Conservation (phyloP, 2,888 invertebrate species). For the Ophioninae sp. region DNA sequence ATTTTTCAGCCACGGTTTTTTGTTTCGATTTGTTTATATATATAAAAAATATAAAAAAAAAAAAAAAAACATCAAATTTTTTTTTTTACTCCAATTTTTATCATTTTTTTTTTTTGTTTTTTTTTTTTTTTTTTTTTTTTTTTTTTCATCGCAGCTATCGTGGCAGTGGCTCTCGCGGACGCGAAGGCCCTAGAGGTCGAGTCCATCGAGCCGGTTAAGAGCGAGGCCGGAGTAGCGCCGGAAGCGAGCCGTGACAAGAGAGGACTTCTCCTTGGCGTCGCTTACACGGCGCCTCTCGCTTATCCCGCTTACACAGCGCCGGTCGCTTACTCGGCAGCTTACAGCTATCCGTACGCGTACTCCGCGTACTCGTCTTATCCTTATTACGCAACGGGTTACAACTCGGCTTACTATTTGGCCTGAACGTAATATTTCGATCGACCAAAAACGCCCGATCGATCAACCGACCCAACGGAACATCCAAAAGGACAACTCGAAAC, state of each 20-base stretch:
- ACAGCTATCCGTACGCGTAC: constrained; percentile 72
- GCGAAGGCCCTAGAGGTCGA: constrained; percentile 73
- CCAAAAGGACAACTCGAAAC: neutral
- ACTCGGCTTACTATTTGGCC: constrained; percentile 72
- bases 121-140: constrained; percentile 12
- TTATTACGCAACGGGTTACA: constrained; percentile 73
- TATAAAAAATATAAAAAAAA: no score
- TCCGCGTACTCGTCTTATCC: constrained; percentile 71
- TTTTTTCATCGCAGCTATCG: constrained; percentile 69
- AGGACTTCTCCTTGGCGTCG: constrained; percentile 72
- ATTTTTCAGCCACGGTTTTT: no score
- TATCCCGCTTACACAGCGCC: constrained; percentile 74
- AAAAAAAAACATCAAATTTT: neutral
- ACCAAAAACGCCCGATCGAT: neutral
- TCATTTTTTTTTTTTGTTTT: neutral
- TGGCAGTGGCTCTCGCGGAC: constrained; percentile 69
- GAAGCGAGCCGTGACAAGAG: constrained; percentile 71
- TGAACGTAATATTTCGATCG: constrained; percentile 51
- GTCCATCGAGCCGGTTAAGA: constrained; percentile 70
- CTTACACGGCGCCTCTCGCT: constrained; percentile 74
- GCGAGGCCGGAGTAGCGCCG: constrained; percentile 64
- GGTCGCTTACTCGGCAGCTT: constrained; percentile 71
- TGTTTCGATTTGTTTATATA: no score
- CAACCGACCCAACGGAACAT: constrained; percentile 6
- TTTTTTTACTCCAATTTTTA: no score